phyloP scores from a whole-genome alignment of 1,140 invertebrate species.

The Leptinotarsa texana region DNA sequence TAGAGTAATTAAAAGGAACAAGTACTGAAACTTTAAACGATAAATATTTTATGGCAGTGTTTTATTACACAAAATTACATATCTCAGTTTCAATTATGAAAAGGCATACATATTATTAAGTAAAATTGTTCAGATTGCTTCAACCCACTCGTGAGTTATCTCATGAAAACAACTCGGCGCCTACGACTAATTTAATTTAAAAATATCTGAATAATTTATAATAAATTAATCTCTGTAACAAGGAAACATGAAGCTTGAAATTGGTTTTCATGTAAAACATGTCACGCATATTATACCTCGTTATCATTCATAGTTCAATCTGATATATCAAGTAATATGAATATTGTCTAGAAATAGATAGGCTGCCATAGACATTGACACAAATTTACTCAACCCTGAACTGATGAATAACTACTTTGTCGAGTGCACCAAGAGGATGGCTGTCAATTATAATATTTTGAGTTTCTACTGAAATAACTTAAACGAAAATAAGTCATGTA shows the following conservation, averaged over 20 bases:
- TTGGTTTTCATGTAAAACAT: too few species aligned
- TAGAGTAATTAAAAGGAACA: constrained; percentile 5
- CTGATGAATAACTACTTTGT: too few species aligned
- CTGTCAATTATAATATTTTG: too few species aligned
- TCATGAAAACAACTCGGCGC: not conserved
- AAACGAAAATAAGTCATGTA: too few species aligned
- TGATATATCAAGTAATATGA: too few species aligned
- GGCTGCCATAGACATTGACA: too few species aligned
- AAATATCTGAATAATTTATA: constrained; percentile 7
- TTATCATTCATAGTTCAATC: too few species aligned
- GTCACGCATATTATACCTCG: too few species aligned
- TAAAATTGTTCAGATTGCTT: constrained; percentile 12
- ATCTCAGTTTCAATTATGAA: constrained; percentile 10
- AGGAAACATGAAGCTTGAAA: not conserved
- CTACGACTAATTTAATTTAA: not conserved
- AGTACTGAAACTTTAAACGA: not conserved
- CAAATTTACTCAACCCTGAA: too few species aligned
- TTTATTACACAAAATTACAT: constrained; percentile 15
- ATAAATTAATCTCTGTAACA: not conserved
- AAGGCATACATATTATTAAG: constrained; percentile 4
- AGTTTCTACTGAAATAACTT: too few species aligned
- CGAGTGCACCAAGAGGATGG: too few species aligned
- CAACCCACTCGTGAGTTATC: constrained; percentile 7
- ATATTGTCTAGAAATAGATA: too few species aligned
- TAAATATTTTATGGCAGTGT: constrained; percentile 8